These are phyloP conservation scores for Crotalus horridus DNA, from an alignment of 2,113 vertebrate species.

Conservation along the genomic window DNA sequence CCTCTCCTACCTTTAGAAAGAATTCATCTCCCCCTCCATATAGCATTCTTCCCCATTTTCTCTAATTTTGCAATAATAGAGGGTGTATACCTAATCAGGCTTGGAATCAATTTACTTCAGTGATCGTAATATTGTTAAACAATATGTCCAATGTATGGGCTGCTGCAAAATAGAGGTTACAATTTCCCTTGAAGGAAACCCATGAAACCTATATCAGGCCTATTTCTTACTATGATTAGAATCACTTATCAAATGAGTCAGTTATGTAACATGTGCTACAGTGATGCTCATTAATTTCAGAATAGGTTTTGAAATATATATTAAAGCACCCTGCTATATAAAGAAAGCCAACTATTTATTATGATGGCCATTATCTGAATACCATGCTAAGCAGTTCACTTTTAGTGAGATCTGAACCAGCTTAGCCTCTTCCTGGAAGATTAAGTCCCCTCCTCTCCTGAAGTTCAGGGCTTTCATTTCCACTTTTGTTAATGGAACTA, in stretches of 20 bases:
- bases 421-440: neutral
- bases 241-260: slow-evolving; percentile 11
- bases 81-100: neutral
- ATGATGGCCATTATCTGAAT: neutral
- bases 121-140: neutral
- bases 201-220: neutral
- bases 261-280: slow-evolving; percentile 9
- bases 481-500: neutral
- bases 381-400: neutral
- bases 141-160: neutral
- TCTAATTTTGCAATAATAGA: neutral
- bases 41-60: neutral
- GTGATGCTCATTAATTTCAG: neutral
- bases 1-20: neutral
- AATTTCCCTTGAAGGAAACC: slow-evolving; percentile 20
- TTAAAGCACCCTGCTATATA: neutral
- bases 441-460: neutral
- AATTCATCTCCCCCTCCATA: neutral
- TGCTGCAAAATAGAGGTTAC: neutral
- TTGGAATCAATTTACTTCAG: neutral
- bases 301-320: neutral
- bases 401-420: neutral
- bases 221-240: slow-evolving; percentile 6
- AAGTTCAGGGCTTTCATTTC: neutral
- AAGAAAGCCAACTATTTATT: neutral